Base-by-base conservation (phyloP, 2,113 vertebrate genomes). In the Urocitellus parryii region DNA sequence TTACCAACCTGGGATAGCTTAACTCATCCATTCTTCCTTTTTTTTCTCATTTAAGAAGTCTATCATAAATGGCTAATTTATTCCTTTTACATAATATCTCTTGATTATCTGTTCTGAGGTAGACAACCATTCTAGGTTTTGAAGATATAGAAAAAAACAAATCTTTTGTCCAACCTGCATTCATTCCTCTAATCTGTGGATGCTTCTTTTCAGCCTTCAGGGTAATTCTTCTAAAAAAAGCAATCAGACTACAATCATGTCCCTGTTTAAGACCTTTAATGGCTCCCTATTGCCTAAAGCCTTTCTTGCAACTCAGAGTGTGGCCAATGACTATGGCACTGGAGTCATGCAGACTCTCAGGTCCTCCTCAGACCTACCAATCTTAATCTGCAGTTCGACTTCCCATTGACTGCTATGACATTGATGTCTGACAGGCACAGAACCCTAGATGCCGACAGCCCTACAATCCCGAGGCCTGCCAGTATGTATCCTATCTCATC, bases 1-100 rank as follows among this genome's bases (percentile, higher is more conserved):
- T 77, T 65, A 58, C 65, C 39, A 58, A 48, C 8, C 34, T 78
- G 6, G 58, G n/a, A 83, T 82, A 85, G 70, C 72, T 74, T 61
- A 25, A 94, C 16, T 90, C 51, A 63, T 74, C 48, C n/a, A 25
- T 78, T 81, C 32, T 89, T 89, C 25, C 25, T 3, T 45, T 51
- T 42, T 51, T 72, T 93, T 56, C 39, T 90, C 68, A 85, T 25
- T 53, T 61, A 81, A 88, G 67, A 93, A 78, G 48, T 86, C 94
- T 45, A 48, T 86, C 76, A 73, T 81, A 92, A 96, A 73, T 70
- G 84, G 56, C 56, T 84, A 74, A 48, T 85, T 61, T 80, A 82
- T 68, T 61, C 48, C 45, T 94, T 88, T 84, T 65, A 53, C 39
- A 84, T 74, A 2, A 63, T 72, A 39, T 76, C 45, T 78, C 42